A percentile compares a stretch with the other conserved stretches of the same genome.
Evolutionary conservation across 2,888 invertebrate species (phyloP).

Genomic region (Coecobrya sp.): DNA sequence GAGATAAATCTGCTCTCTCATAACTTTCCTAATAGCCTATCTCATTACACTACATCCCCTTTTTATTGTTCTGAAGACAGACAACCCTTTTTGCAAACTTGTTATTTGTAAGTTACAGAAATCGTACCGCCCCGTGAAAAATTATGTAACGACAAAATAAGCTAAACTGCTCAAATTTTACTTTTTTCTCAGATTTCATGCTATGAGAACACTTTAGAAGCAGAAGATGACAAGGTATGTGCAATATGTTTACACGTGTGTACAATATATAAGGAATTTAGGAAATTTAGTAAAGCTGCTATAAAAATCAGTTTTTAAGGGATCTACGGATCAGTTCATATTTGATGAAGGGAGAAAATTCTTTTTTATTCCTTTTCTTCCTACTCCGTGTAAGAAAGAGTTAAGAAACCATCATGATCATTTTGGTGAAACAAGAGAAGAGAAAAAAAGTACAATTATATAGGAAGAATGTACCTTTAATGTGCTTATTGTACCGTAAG

Average conservation of each 20-base stretch:
- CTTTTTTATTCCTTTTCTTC: neutral
- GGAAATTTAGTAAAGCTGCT: neutral
- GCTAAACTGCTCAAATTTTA: constrained; percentile 41
- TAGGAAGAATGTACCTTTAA: constrained; percentile 25
- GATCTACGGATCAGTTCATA: constrained; percentile 74
- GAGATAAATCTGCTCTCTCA: constrained; percentile 12
- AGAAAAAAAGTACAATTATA: constrained; percentile 28
- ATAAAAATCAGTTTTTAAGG: constrained; percentile 29
- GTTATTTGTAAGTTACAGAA: constrained; percentile 41
- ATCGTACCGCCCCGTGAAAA: neutral
- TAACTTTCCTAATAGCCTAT: neutral
- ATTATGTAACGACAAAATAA: constrained; percentile 37
- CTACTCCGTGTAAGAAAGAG: neutral
- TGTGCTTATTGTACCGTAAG: constrained; percentile 51
- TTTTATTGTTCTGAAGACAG: constrained; percentile 42
- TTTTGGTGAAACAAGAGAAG: neutral
- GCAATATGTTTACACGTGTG: neutral
- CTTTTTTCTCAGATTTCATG: constrained; percentile 56
- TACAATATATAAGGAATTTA: neutral
- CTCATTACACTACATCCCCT: constrained; percentile 30
- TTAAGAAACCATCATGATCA: constrained; percentile 1
- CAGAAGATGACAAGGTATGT: neutral
- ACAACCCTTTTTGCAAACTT: constrained; percentile 42
- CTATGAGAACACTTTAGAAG: constrained; percentile 38
- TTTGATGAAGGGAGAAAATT: constrained; percentile 58